Percentiles rank a stretch among this genome's conserved stretches.
Conservation (phyloP, 2,113 vertebrate genomes). For the Passerina amoena region DNA sequence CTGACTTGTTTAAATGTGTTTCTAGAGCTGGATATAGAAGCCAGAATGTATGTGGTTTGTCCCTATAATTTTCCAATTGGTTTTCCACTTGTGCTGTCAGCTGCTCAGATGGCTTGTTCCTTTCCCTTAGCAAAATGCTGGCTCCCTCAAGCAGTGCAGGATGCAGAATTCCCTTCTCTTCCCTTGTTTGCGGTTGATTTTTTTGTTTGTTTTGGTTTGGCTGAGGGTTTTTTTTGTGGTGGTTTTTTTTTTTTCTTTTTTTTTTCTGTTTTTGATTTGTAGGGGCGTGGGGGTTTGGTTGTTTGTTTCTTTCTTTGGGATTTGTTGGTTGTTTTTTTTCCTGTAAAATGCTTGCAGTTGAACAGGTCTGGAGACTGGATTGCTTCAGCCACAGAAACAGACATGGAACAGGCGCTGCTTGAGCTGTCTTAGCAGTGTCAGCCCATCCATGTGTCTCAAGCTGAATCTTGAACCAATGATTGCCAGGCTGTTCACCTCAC, state of each 20-base stretch:
- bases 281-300: fast-evolving
- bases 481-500: fast-evolving
- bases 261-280: neutral
- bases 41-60: neutral
- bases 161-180: neutral
- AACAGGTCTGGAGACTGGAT: neutral
- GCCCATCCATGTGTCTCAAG: neutral
- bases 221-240: neutral
- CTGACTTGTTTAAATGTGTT: neutral
- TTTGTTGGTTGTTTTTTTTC: neutral
- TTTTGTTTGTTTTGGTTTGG: neutral
- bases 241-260: neutral
- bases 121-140: neutral
- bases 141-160: neutral
- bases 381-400: neutral
- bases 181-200: neutral
- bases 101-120: neutral
- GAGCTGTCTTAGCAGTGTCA: neutral
- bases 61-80: neutral
- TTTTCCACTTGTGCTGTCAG: neutral
- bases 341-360: neutral
- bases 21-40: neutral
- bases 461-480: neutral
- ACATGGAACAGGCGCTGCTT: neutral
- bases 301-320: neutral